Evolutionary conservation across 2,113 vertebrate species (phyloP).

Genomic region (Conger conger): DNA sequence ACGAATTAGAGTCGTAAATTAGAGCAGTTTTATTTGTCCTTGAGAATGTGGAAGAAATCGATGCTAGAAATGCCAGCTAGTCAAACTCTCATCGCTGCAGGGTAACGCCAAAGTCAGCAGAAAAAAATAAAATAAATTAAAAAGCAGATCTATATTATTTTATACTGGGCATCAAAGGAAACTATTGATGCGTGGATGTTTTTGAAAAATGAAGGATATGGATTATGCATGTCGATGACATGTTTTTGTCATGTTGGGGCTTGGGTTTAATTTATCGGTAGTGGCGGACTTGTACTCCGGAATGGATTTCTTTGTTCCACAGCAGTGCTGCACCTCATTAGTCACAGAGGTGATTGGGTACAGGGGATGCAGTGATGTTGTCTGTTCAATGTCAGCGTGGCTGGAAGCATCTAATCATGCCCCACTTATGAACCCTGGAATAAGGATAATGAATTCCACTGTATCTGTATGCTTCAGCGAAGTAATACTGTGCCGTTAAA

Average conservation of each 20-base stretch:
- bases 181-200: not conserved
- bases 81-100: not conserved
- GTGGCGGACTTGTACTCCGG: not conserved
- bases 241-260: not conserved
- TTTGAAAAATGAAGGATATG: not conserved
- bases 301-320: not conserved
- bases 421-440: not conserved
- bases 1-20: not conserved
- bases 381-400: not conserved
- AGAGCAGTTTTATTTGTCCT: not conserved
- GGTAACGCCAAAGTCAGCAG: not conserved
- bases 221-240: not conserved
- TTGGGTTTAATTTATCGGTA: not conserved
- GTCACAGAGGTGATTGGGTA: not conserved
- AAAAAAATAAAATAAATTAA: not conserved
- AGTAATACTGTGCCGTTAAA: not conserved
- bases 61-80: constrained; percentile 7
- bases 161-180: not conserved
- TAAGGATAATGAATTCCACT: not conserved
- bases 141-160: not conserved
- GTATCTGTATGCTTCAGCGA: not conserved
- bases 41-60: not conserved
- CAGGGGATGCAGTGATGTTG: not conserved
- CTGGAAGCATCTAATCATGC: not conserved
- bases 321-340: not conserved